phyloP scores from a whole-genome alignment of 1,140 invertebrate species.

The Piezodorus guildinii region DNA sequence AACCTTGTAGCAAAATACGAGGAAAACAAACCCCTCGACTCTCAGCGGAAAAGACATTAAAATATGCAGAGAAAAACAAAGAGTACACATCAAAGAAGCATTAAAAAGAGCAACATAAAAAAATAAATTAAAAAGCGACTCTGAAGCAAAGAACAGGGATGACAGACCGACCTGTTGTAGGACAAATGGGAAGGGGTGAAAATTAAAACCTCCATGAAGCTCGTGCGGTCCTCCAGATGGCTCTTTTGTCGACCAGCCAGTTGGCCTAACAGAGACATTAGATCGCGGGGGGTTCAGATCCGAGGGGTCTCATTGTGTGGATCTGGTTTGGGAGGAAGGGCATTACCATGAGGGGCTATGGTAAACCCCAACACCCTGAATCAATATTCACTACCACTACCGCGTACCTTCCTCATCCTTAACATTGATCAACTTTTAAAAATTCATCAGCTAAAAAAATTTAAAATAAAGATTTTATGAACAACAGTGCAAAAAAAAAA shows the following conservation, averaged over 20 bases:
- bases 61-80: not conserved
- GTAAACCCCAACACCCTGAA: slow-evolving; percentile 14
- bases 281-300: not conserved
- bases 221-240: slow-evolving; percentile 5
- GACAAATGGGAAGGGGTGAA: slow-evolving; percentile 7
- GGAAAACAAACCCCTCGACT: too few relatives aligned
- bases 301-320: slow-evolving; percentile 9
- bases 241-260: not conserved
- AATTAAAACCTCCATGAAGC: slow-evolving; percentile 2
- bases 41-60: too few relatives aligned
- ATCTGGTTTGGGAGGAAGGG: slow-evolving; percentile 7
- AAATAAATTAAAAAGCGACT: not conserved
- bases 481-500: too few relatives aligned
- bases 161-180: not conserved
- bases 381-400: slow-evolving; percentile 11
- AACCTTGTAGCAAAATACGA: too few relatives aligned
- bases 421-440: too few relatives aligned
- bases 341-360: slow-evolving; percentile 13
- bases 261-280: slow-evolving; percentile 10
- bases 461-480: too few relatives aligned
- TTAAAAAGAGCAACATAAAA: not conserved
- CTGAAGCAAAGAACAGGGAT: not conserved
- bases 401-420: too few relatives aligned
- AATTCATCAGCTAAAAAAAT: too few relatives aligned
- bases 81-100: not conserved